Base-by-base conservation (phyloP, 2,797 vertebrate species). In the Artibeus lituratus region DNA sequence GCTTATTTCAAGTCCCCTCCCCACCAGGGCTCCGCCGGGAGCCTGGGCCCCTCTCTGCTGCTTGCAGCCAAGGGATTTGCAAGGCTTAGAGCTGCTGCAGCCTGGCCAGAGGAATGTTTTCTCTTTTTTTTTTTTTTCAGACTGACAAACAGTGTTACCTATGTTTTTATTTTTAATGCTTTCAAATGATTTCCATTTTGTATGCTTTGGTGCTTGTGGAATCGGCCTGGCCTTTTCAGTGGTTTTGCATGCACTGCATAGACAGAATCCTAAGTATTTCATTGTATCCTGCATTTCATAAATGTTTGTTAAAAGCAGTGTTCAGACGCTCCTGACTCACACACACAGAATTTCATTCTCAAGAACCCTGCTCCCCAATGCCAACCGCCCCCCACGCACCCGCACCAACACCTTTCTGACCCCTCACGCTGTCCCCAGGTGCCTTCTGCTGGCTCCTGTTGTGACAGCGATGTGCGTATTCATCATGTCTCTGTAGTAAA, bases 1-100 rank as follows among this genome's bases (percentile, higher is more conserved):
- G 55, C 92, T 94, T 74, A 51, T 69, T 69, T 62, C 72, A 9
- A 90, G 91, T 84, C 53, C n/a, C 19, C 19, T 11, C 1, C 49
- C 84, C 39, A 11, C 70, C 76, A 0, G 0, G 5, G 51, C 86
- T 53, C 81, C 87, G 93, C 94, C 37, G 55, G 76, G 91, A 39
- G 2, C 87, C 91, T 95, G 92, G 92, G 81, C 81, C 85, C 70
- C 72, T 80, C 92, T 90, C 95, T 95, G 94, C 96, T 96, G 95
- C 92, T 91, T 67, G 42, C 72, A 92, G 74, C 62, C n/a, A 1
- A 47, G 85, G 82, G 87, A 78, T 76, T 49, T 95, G 77, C 83
- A 77, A 91, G 74, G 80, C 59, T 94, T 55, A 67, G 3, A 65
- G 80, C 91, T 65, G 69, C 94, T 78, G 55, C 78, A n/a, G 22